These are phyloP conservation scores for Lepidocolaptes lacrymiger DNA, from an alignment of 2,797 vertebrate genomes.

Conservation along the genomic window DNA sequence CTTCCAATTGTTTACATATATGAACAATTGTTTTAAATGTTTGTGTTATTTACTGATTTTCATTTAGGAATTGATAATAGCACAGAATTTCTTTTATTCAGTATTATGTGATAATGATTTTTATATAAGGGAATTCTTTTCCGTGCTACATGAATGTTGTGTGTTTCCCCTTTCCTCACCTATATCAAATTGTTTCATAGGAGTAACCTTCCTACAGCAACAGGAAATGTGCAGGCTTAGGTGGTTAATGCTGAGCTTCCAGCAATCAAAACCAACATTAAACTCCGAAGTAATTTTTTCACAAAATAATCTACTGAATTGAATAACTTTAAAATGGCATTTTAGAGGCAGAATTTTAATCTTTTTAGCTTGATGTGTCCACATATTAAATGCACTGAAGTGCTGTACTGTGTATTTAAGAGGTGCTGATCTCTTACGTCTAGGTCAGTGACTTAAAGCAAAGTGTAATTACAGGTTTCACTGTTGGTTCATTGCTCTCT, in stretches of 20 bases:
- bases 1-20: conserved; percentile 70
- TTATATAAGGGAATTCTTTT: conserved; percentile 42
- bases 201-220: conserved; percentile 33
- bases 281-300: conserved; percentile 17
- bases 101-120: conserved; percentile 1
- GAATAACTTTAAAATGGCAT: not conserved
- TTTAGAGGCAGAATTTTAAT: conserved; percentile 27
- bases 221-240: conserved; percentile 14
- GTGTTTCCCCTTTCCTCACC: conserved; percentile 49
- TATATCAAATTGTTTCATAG: not conserved
- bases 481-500: not conserved
- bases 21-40: conserved; percentile 63
- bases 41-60: conserved; percentile 58
- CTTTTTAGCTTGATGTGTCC: not conserved
- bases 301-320: not conserved
- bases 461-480: not conserved
- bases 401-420: not conserved
- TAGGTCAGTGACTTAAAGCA: not conserved
- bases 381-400: not conserved
- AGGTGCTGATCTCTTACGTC: not conserved
- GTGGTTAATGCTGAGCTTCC: conserved; percentile 53
- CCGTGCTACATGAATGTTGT: conserved; percentile 29
- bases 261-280: conserved; percentile 22
- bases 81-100: conserved; percentile 19
- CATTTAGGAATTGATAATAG: conserved; percentile 47